Percentiles rank a stretch among this genome's conserved stretches.
Conservation (phyloP, 2,888 invertebrate species). For the Tiphia femorata region DNA sequence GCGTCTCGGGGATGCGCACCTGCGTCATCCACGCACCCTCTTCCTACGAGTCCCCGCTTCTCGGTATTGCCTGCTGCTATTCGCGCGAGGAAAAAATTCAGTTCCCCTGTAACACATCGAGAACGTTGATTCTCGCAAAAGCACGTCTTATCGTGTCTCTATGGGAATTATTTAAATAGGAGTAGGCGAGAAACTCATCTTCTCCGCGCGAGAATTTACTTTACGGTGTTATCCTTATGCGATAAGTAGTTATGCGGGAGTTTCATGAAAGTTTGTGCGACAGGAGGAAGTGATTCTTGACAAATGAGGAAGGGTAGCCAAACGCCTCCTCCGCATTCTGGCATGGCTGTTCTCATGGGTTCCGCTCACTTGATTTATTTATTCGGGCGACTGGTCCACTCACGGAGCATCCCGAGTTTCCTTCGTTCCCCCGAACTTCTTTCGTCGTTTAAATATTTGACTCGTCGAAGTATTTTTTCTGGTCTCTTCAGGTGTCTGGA, state of each 20-base stretch:
- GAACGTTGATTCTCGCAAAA: not conserved
- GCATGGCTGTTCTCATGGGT: not conserved
- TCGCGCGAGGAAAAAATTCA: too few relatives aligned
- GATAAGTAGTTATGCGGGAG: not conserved
- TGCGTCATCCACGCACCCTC: conserved; percentile 44
- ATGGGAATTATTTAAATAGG: not conserved
- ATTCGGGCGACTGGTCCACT: conserved; percentile 32
- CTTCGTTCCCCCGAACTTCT: conserved; percentile 15
- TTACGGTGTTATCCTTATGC: too few relatives aligned
- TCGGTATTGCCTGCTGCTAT: too few relatives aligned
- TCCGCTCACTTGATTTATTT: conserved; percentile 20
- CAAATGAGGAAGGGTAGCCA: not conserved
- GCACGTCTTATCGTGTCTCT: not conserved
- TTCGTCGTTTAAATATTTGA: conserved; percentile 35
- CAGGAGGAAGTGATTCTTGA: not conserved
- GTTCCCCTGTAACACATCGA: not conserved
- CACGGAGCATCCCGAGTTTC: conserved; percentile 31
- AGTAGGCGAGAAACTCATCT: too few relatives aligned
- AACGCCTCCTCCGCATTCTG: not conserved
- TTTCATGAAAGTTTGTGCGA: not conserved
- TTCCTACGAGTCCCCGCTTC: conserved; percentile 27
- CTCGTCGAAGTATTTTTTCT: too few relatives aligned
- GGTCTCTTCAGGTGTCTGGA: too few relatives aligned
- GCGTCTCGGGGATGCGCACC: conserved; percentile 57
- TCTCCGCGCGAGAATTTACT: too few relatives aligned